Conservation (phyloP, 2,888 invertebrate genomes). For the Pilophorus perplexus region DNA sequence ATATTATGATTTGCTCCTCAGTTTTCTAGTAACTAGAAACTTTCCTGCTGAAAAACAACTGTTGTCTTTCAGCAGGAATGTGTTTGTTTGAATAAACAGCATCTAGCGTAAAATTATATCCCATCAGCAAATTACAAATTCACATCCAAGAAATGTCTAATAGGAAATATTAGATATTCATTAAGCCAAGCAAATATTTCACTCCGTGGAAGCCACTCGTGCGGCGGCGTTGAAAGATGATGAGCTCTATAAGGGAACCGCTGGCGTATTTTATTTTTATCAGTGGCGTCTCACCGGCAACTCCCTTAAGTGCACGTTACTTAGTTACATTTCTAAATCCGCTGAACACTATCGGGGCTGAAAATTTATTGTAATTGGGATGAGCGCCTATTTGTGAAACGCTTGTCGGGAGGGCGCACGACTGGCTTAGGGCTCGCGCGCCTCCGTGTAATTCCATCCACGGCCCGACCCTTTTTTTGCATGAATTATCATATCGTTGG, state of each 20-base stretch:
- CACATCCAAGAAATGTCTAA: too few species aligned
- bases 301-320: slow-evolving; percentile 18
- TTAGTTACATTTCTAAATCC: slow-evolving; percentile 27
- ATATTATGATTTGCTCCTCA: too few species aligned
- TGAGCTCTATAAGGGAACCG: neutral
- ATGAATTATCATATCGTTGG: slow-evolving; percentile 36
- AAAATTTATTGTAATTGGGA: slow-evolving; percentile 32
- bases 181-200: too few species aligned
- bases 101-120: too few species aligned
- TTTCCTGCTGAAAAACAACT: too few species aligned
- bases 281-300: neutral
- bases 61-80: too few species aligned
- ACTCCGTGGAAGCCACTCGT: too few species aligned
- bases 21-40: too few species aligned
- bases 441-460: slow-evolving; percentile 20
- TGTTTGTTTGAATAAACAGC: too few species aligned
- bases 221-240: neutral
- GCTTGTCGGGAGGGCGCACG: slow-evolving; percentile 21
- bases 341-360: neutral
- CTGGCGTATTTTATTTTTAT: slow-evolving; percentile 7
- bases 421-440: slow-evolving; percentile 2
- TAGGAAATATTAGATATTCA: too few species aligned
- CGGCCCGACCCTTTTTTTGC: slow-evolving; percentile 15
- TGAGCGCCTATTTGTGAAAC: slow-evolving; percentile 32
- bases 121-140: too few species aligned